Evolutionary conservation across 2,797 vertebrate species (phyloP).

Genomic region (Hippocampus kuda): DNA sequence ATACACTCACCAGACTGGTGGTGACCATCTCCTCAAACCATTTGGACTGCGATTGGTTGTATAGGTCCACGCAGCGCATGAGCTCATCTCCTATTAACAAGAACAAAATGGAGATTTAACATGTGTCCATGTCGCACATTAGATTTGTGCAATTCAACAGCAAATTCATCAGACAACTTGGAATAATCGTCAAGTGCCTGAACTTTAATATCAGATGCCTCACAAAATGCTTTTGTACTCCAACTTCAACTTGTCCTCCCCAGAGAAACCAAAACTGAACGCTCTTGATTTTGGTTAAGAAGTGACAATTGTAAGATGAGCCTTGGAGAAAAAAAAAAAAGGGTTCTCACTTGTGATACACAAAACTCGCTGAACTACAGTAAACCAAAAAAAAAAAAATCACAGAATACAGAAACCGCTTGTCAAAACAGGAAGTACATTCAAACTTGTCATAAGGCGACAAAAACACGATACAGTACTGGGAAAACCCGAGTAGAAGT

Average conservation of each 20-base stretch:
- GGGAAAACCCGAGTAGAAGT: neutral
- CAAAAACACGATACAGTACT: neutral
- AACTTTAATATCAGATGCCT: no score
- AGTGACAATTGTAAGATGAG: no score
- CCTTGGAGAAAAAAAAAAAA: no score
- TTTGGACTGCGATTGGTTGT: conserved; percentile 95
- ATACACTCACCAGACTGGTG: conserved; percentile 79
- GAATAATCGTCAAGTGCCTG: no score
- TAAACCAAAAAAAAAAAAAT: neutral
- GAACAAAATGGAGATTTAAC: neutral
- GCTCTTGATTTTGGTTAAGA: no score
- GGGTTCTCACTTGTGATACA: neutral
- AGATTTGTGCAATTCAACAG: no score
- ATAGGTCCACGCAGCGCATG: conserved; percentile 95
- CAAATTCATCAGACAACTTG: no score
- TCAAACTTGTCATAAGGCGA: neutral
- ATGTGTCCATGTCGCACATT: neutral
- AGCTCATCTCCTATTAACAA: conserved; percentile 81
- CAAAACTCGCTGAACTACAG: neutral
- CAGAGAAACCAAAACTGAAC: no score
- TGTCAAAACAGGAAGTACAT: neutral
- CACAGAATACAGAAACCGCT: neutral
- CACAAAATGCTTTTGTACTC: no score
- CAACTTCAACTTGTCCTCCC: no score
- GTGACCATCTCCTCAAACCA: conserved; percentile 99